Conservation (phyloP, 2,888 invertebrate species). For the Belgica antarctica region DNA sequence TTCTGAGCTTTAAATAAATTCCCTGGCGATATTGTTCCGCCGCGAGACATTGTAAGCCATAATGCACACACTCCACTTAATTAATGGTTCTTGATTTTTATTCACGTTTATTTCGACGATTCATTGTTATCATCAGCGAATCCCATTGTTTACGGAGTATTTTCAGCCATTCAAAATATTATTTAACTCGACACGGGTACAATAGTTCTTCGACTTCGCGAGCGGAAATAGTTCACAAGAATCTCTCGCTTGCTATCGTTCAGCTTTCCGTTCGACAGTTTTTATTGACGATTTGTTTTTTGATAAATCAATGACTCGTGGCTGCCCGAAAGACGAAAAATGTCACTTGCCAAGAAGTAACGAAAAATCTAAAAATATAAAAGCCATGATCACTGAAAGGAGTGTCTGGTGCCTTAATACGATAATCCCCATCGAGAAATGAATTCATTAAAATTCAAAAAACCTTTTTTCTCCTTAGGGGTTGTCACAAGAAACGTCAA, state of each 20-base stretch:
- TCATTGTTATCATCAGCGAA: conserved; percentile 19
- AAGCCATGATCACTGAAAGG: conserved; percentile 6
- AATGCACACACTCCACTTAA: conserved; percentile 10
- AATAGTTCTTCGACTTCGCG: not conserved
- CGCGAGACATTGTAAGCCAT: conserved; percentile 33
- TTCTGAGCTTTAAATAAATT: conserved; percentile 11
- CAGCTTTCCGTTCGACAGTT: too few species aligned
- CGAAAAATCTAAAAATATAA: not conserved
- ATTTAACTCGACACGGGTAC: not conserved
- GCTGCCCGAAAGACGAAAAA: not conserved
- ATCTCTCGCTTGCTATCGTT: too few species aligned
- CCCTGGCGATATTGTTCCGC: conserved; percentile 3
- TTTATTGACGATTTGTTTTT: too few species aligned
- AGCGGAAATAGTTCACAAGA: not conserved
- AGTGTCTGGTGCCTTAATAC: conserved; percentile 25
- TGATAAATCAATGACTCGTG: too few species aligned
- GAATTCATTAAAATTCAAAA: conserved; percentile 31
- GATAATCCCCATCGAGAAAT: conserved; percentile 22
- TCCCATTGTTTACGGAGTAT: not conserved
- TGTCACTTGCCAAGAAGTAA: not conserved
- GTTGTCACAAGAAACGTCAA: too few species aligned
- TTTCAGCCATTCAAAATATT: not conserved
- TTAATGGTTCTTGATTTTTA: conserved; percentile 33
- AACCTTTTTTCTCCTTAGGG: not conserved
- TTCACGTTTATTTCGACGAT: not conserved